Base-by-base conservation (phyloP, 2,797 vertebrate genomes). In the Pogoniulus pusillus region DNA sequence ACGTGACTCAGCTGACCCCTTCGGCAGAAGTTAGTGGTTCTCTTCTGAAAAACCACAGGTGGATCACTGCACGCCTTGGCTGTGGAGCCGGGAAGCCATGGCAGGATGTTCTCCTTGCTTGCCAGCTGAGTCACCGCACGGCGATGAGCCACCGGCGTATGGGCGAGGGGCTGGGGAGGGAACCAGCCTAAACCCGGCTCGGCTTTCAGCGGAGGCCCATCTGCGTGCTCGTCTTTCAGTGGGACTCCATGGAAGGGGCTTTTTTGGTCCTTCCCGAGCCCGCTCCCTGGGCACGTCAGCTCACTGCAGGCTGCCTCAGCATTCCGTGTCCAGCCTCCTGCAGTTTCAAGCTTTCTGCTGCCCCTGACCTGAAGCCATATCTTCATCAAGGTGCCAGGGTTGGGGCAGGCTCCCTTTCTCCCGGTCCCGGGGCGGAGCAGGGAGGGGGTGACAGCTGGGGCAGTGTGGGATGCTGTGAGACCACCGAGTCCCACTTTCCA, bases 1-100 rank as follows among this genome's bases (percentile, higher is more conserved):
- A 85, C 10, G 65, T 94, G 92, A 96, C 94, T 96, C 95, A 94
- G n/a, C 84, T 93, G 94, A 95, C 95, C 96, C 88, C 85, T 93
- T 83, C 68, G 3, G 1, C 87, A 68, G 68, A 58, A 94, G 71
- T 92, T 82, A 7, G 70, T 59, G 82, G 43, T 86, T 69, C 59
- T 85, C 72, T 91, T 69, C 69, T 75, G 55, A 92, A 94, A 93
- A 91, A 63, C 88, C 89, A 70, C 94, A 90, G 95, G 95, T 96
- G 94, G 87, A 90, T 75, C 24, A 5, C 49, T 95, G 93, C 84
- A 93, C 72, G 87, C 82, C 76, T 95, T 87, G 94, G 85, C 35
- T 7, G 82, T 4, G 62, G 73, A 90, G 84, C 69, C 29, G 12
- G 85, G 39, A 54, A 90, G 45, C 58, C 74, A 92, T 79, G 90